Evolutionary conservation across 2,888 invertebrate genomes (phyloP).

Genomic region (Pinctada fucata): DNA sequence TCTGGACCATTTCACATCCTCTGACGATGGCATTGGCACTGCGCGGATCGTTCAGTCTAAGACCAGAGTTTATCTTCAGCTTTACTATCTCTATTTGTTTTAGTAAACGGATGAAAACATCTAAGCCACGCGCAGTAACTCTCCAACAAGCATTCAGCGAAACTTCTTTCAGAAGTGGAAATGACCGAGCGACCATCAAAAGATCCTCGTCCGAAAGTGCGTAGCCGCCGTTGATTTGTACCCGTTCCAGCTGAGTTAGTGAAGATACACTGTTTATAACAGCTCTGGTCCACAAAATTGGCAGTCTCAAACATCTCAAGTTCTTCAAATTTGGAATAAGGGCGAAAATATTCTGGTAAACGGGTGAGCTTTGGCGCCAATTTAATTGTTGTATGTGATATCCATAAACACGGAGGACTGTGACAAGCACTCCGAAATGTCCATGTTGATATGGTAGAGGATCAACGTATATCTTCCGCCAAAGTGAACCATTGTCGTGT

Average conservation of each 20-base stretch:
- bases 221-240: slow-evolving; percentile 66
- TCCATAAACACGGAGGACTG: slow-evolving; percentile 61
- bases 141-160: slow-evolving; percentile 67
- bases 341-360: slow-evolving; percentile 62
- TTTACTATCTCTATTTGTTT: slow-evolving; percentile 53
- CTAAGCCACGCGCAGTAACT: slow-evolving; percentile 55
- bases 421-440: slow-evolving; percentile 60
- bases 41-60: slow-evolving; percentile 55
- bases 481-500: slow-evolving; percentile 54
- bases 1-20: slow-evolving; percentile 51
- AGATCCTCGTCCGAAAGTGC: slow-evolving; percentile 58
- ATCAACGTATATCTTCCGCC: slow-evolving; percentile 59
- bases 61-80: slow-evolving; percentile 64
- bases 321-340: slow-evolving; percentile 55
- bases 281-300: slow-evolving; percentile 63
- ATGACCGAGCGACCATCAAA: slow-evolving; percentile 49
- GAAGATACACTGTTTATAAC: slow-evolving; percentile 57
- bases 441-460: slow-evolving; percentile 52
- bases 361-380: slow-evolving; percentile 64
- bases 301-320: slow-evolving; percentile 56
- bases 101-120: slow-evolving; percentile 49
- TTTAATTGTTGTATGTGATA: slow-evolving; percentile 60
- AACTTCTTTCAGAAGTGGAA: slow-evolving; percentile 56
- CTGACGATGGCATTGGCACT: slow-evolving; percentile 63
- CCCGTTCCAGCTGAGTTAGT: slow-evolving; percentile 53